Evolutionary conservation across 2,797 vertebrate genomes (phyloP).

Genomic region (Onychomys torridus): DNA sequence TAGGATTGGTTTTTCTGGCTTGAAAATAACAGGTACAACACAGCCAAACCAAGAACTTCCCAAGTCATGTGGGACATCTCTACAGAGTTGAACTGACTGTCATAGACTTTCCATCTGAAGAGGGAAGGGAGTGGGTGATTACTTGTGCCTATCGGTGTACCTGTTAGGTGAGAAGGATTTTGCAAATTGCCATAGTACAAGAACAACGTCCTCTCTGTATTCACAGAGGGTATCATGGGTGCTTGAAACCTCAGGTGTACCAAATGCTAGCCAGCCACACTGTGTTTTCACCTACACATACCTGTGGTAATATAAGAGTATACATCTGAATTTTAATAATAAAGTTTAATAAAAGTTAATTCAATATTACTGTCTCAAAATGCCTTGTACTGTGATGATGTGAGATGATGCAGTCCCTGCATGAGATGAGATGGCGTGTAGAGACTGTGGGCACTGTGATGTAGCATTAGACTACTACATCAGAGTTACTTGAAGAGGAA

Average conservation of each 20-base stretch:
- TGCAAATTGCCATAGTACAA: constrained; percentile 44
- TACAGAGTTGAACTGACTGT: background rate
- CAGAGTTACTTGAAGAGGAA: no score
- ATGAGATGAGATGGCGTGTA: background rate
- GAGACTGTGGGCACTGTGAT: no score
- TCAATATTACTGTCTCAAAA: background rate
- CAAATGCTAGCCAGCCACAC: background rate
- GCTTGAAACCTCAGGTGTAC: background rate
- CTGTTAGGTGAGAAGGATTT: constrained; percentile 25
- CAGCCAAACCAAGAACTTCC: constrained; percentile 14
- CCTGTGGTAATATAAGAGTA: background rate
- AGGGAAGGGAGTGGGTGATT: background rate
- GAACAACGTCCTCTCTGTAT: background rate
- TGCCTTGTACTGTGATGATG: background rate
- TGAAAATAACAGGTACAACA: constrained; percentile 38
- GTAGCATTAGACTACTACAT: background rate
- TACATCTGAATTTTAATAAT: background rate
- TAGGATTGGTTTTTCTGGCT: constrained; percentile 50
- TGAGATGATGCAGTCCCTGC: background rate
- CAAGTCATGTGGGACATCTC: constrained; percentile 22
- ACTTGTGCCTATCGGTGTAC: constrained; percentile 43
- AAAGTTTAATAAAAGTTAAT: background rate
- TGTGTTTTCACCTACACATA: background rate
- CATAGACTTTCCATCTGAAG: constrained; percentile 16
- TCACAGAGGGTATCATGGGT: background rate